These are phyloP conservation scores for Numida meleagris DNA, from an alignment of 2,113 vertebrate genomes.

Conservation along the genomic window DNA sequence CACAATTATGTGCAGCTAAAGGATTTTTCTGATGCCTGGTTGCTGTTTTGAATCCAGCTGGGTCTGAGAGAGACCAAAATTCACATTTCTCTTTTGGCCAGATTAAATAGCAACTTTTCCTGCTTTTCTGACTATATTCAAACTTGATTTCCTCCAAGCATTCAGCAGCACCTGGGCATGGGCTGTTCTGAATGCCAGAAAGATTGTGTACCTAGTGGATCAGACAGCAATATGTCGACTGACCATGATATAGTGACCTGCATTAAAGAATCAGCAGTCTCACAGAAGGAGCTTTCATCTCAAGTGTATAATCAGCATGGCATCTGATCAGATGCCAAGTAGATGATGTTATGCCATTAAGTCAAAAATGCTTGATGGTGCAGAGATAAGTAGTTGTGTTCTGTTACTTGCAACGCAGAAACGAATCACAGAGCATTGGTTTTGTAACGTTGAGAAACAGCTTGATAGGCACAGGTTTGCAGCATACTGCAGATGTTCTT, in stretches of 20 bases:
- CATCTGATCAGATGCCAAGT: not conserved
- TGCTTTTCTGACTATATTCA: not conserved
- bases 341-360: not conserved
- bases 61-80: not conserved
- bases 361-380: constrained; percentile 1
- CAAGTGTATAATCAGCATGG: not conserved
- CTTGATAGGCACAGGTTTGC: not conserved
- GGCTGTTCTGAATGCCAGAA: not conserved
- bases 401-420: not conserved
- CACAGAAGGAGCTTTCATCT: not conserved
- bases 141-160: not conserved
- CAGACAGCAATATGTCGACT: not conserved
- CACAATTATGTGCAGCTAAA: not conserved
- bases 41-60: not conserved
- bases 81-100: not conserved
- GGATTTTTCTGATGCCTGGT: not conserved
- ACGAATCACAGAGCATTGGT: not conserved
- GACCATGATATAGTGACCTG: not conserved
- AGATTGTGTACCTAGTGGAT: not conserved
- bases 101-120: not conserved
- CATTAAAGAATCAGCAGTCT: not conserved
- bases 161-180: not conserved
- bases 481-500: not conserved
- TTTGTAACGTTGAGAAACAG: not conserved
- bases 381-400: constrained; percentile 14